phyloP scores from a whole-genome alignment of 2,797 vertebrate genomes.

The Micropoecilia bifurca region DNA sequence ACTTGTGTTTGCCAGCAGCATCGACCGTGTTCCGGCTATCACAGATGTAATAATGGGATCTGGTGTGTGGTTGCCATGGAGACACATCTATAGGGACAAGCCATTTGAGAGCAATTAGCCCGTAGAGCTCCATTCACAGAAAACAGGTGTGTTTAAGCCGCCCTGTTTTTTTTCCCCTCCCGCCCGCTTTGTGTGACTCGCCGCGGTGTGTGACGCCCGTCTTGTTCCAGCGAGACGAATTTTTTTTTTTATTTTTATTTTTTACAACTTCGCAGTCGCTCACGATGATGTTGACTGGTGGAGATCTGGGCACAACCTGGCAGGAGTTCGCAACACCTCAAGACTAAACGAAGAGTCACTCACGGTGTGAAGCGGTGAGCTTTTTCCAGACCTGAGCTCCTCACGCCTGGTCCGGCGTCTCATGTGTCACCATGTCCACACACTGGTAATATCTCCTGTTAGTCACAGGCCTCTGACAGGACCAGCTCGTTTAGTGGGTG shows the following conservation, averaged over 20 bases:
- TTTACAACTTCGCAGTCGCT: slow-evolving; percentile 7
- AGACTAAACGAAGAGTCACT: slow-evolving; percentile 36
- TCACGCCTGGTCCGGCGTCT: not conserved
- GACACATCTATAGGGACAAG: slow-evolving; percentile 38
- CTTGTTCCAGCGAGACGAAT: not conserved
- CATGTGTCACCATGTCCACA: slow-evolving; percentile 13
- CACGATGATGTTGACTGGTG: slow-evolving; percentile 42
- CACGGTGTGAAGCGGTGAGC: slow-evolving; percentile 18
- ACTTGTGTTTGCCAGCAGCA: slow-evolving; percentile 4
- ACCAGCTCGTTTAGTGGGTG: slow-evolving; percentile 22
- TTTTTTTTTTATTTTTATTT: not conserved
- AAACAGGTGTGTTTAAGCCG: slow-evolving; percentile 36
- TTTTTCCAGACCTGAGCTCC: slow-evolving; percentile 25
- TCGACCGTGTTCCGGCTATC: not conserved
- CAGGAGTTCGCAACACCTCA: slow-evolving; percentile 44
- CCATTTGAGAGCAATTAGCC: slow-evolving; percentile 40
- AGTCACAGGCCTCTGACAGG: slow-evolving; percentile 27
- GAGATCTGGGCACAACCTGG: slow-evolving; percentile 15
- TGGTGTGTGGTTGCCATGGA: slow-evolving; percentile 45
- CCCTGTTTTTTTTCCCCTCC: not conserved
- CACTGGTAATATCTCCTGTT: slow-evolving; percentile 9
- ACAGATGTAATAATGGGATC: slow-evolving; percentile 18
- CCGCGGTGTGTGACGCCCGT: not conserved
- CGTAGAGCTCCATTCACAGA: slow-evolving; percentile 31
- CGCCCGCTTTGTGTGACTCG: not conserved